Evolutionary conservation across 2,797 vertebrate species (phyloP).

Genomic region (Trematomus bernacchii): DNA sequence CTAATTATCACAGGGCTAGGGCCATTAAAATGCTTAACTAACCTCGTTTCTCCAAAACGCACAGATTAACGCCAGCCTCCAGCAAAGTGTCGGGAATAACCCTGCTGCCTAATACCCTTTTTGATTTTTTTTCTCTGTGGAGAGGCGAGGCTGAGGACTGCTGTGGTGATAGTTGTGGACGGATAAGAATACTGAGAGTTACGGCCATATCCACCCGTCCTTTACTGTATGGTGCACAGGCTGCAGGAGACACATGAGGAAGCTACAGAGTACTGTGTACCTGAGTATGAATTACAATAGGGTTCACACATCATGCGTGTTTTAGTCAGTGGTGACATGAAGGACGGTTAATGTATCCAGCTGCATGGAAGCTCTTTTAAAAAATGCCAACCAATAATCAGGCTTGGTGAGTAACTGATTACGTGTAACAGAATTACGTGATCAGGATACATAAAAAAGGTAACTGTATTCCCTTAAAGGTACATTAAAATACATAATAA

Average conservation of each 20-base stretch:
- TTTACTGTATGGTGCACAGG: constrained; percentile 28
- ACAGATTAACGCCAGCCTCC: constrained; percentile 96
- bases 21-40: constrained; percentile 99
- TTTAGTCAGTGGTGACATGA: not conserved
- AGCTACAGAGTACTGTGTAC: constrained; percentile 12
- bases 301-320: not conserved
- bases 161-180: constrained; percentile 67
- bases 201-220: constrained; percentile 35
- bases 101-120: constrained; percentile 95
- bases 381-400: not conserved
- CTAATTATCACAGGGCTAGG: constrained; percentile 99
- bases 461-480: too few species aligned
- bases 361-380: not conserved
- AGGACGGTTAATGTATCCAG: not conserved
- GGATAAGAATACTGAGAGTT: constrained; percentile 65
- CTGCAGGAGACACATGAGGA: constrained; percentile 12
- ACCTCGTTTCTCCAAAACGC: constrained; percentile 96
- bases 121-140: constrained; percentile 88
- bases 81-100: constrained; percentile 94
- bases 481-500: too few species aligned
- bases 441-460: too few species aligned
- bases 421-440: too few species aligned
- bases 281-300: constrained; percentile 12
- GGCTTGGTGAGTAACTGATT: too few species aligned
- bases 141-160: constrained; percentile 77